phyloP scores from a whole-genome alignment of 2,888 invertebrate genomes.

The Athalia rosae region DNA sequence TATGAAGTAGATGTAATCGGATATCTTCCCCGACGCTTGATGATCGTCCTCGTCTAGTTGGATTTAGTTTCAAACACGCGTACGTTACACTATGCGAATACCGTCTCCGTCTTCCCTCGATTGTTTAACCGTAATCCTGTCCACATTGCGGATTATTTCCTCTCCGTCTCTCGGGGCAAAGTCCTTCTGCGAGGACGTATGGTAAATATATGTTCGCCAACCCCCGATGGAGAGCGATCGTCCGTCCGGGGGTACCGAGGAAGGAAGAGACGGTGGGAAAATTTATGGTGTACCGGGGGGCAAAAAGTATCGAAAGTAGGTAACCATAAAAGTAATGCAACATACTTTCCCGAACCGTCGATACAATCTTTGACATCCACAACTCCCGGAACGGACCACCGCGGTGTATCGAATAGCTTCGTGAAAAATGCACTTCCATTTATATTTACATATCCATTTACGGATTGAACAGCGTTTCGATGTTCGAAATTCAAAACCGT shows the following conservation, averaged over 20 bases:
- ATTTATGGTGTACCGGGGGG: not conserved
- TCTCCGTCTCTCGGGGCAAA: too few species aligned
- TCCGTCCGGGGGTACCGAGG: not conserved
- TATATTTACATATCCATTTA: conserved; percentile 27
- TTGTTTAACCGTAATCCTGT: too few species aligned
- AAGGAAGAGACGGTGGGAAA: not conserved
- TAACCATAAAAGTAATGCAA: not conserved
- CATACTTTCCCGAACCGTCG: not conserved
- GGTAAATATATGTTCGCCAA: too few species aligned
- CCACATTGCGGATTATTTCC: too few species aligned
- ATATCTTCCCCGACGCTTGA: too few species aligned
- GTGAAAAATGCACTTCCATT: conserved; percentile 32
- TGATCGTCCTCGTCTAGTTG: too few species aligned
- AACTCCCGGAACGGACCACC: conserved; percentile 1
- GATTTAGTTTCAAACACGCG: too few species aligned
- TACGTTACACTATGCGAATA: too few species aligned
- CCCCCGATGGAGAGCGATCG: conserved; percentile 8
- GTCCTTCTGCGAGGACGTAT: too few species aligned
- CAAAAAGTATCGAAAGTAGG: not conserved
- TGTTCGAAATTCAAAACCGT: conserved; percentile 31
- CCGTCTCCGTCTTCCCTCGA: too few species aligned
- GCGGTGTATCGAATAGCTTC: conserved; percentile 4
- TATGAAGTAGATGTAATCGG: too few species aligned
- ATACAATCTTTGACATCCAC: conserved; percentile 7
- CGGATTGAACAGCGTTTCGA: conserved; percentile 23